Evolutionary conservation across 2,797 vertebrate genomes (phyloP).

Genomic region (Channallabes apus): DNA sequence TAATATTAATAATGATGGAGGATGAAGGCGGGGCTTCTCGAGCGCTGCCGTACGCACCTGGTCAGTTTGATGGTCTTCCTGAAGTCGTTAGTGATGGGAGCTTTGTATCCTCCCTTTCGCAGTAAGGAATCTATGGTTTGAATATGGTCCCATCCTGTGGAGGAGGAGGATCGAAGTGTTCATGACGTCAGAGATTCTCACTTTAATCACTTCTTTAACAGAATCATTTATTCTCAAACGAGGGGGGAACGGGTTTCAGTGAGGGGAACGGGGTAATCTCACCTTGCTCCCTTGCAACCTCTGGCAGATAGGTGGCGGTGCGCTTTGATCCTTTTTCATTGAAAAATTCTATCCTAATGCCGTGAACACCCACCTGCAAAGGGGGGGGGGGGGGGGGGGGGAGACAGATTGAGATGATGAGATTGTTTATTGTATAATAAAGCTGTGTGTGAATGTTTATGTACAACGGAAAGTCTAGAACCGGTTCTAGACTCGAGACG

Average conservation of each 20-base stretch:
- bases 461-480: neutral
- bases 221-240: neutral
- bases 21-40: no score
- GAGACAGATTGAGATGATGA: neutral
- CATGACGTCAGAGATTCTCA: neutral
- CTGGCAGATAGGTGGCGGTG: slow-evolving; percentile 99
- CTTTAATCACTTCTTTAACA: neutral
- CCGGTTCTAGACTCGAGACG: neutral
- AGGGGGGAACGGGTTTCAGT: neutral
- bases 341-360: slow-evolving; percentile 99
- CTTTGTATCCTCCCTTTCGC: slow-evolving; percentile 99
- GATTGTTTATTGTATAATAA: neutral
- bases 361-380: slow-evolving; percentile 98
- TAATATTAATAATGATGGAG: no score
- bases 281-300: slow-evolving; percentile 99
- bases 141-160: slow-evolving; percentile 99
- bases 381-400: neutral
- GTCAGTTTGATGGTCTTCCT: slow-evolving; percentile 99
- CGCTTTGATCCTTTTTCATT: slow-evolving; percentile 99
- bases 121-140: slow-evolving; percentile 99
- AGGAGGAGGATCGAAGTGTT: neutral
- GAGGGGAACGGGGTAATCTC: slow-evolving; percentile 49
- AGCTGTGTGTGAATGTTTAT: neutral
- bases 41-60: slow-evolving; percentile 69
- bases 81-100: slow-evolving; percentile 99